Evolutionary conservation across 1,140 invertebrate genomes (phyloP).

Genomic region (Zaprionus taronus): DNA sequence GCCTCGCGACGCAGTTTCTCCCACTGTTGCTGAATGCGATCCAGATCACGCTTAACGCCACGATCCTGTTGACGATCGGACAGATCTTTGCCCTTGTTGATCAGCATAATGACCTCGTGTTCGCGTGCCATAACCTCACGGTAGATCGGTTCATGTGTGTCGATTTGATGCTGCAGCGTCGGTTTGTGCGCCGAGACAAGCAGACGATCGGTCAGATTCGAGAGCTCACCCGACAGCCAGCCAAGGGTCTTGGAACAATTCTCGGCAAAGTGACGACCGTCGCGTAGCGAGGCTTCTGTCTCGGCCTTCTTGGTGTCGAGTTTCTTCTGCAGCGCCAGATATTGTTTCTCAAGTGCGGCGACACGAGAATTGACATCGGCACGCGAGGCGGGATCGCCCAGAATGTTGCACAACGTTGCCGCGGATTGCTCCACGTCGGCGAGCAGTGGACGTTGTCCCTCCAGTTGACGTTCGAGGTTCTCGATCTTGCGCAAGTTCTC

Average conservation of each 20-base stretch:
- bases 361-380: conserved; percentile 96
- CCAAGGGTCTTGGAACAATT: conserved; percentile 93
- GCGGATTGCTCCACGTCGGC: conserved; percentile 95
- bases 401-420: conserved; percentile 92
- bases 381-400: conserved; percentile 95
- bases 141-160: conserved; percentile 95
- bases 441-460: conserved; percentile 93
- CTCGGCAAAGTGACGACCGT: conserved; percentile 94
- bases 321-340: conserved; percentile 94
- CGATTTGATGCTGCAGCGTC: conserved; percentile 93
- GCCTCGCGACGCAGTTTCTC: conserved; percentile 94
- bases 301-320: conserved; percentile 95
- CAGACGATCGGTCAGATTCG: conserved; percentile 90
- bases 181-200: conserved; percentile 94
- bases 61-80: conserved; percentile 87
- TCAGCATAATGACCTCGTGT: conserved; percentile 96
- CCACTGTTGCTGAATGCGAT: conserved; percentile 95
- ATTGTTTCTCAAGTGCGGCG: conserved; percentile 91
- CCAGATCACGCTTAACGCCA: conserved; percentile 89
- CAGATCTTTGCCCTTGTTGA: conserved; percentile 95
- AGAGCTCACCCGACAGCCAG: conserved; percentile 93
- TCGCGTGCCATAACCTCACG: conserved; percentile 94
- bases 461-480: conserved; percentile 94
- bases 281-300: conserved; percentile 93
- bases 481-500: conserved; percentile 94